Evolutionary conservation across 2,888 invertebrate genomes (phyloP).

Genomic region (Diplolepis rosae): DNA sequence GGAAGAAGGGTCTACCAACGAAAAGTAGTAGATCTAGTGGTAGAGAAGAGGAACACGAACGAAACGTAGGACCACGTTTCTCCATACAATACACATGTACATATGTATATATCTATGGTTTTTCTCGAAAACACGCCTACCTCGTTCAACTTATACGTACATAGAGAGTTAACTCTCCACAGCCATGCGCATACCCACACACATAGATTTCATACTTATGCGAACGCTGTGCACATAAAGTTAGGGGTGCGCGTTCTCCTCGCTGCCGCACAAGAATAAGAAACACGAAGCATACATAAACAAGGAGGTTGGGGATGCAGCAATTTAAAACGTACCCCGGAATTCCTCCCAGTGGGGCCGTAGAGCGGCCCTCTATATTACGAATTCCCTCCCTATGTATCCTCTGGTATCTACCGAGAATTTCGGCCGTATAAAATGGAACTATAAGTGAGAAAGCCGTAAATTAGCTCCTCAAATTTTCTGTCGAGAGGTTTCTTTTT

Average conservation of each 20-base stretch:
- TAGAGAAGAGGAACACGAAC: constrained; percentile 45
- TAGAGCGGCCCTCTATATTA: constrained; percentile 73
- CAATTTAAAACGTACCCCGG: constrained; percentile 75
- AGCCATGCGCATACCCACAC: constrained; percentile 43
- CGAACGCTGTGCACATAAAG: constrained; percentile 71
- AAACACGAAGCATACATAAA: constrained; percentile 73
- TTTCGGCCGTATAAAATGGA: constrained; percentile 58
- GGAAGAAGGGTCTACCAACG: constrained; percentile 24
- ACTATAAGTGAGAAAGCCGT: constrained; percentile 53
- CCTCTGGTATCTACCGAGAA: constrained; percentile 49
- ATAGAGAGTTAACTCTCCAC: constrained; percentile 32
- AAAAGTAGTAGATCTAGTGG: constrained; percentile 30
- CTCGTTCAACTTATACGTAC: constrained; percentile 17
- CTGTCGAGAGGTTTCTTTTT: constrained; percentile 13
- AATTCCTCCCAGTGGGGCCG: constrained; percentile 73
- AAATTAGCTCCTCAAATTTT: constrained; percentile 41
- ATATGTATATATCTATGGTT: constrained; percentile 36
- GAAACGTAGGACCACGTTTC: constrained; percentile 64
- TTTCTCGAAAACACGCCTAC: constrained; percentile 32
- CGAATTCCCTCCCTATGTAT: constrained; percentile 67
- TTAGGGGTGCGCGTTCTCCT: constrained; percentile 62
- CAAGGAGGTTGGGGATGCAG: constrained; percentile 74
- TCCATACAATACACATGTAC: constrained; percentile 60
- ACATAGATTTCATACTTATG: constrained; percentile 71
- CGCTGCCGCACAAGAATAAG: constrained; percentile 73